Conservation (phyloP, 2,888 invertebrate species). For the Aquatica leii region DNA sequence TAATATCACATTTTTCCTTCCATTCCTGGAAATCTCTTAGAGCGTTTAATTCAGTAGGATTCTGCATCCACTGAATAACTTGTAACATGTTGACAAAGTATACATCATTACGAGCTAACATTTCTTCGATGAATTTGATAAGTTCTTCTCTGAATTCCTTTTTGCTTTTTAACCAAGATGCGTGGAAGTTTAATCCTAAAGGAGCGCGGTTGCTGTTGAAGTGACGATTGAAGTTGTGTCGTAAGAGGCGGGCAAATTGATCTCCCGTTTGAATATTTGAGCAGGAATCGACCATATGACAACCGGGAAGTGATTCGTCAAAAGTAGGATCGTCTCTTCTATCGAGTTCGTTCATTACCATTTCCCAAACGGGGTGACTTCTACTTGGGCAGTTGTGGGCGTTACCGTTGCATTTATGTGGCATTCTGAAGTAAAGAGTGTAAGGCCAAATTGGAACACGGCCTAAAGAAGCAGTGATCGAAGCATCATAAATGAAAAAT, state of each 20-base stretch:
- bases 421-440: conserved; percentile 95
- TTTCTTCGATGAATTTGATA: conserved; percentile 92
- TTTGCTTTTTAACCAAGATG: conserved; percentile 94
- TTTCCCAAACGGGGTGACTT: conserved; percentile 95
- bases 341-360: conserved; percentile 95
- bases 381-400: conserved; percentile 91
- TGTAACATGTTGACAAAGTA: conserved; percentile 90
- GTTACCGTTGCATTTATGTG: conserved; percentile 94
- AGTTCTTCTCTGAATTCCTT: conserved; percentile 92
- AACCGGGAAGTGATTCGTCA: conserved; percentile 92
- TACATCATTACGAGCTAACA: conserved; percentile 87
- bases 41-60: conserved; percentile 85
- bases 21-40: conserved; percentile 92
- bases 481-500: conserved; percentile 93
- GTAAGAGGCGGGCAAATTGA: conserved; percentile 86
- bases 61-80: conserved; percentile 97
- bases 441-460: conserved; percentile 97
- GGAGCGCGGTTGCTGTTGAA: conserved; percentile 94
- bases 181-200: conserved; percentile 91
- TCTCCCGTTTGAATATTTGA: conserved; percentile 92
- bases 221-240: conserved; percentile 95
- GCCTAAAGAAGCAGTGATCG: conserved; percentile 88
- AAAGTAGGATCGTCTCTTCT: conserved; percentile 93
- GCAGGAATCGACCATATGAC: conserved; percentile 94
- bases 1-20: conserved; percentile 95